These are phyloP conservation scores for Chaenocephalus aceratus DNA, from an alignment of 2,113 vertebrate species.

Conservation along the genomic window DNA sequence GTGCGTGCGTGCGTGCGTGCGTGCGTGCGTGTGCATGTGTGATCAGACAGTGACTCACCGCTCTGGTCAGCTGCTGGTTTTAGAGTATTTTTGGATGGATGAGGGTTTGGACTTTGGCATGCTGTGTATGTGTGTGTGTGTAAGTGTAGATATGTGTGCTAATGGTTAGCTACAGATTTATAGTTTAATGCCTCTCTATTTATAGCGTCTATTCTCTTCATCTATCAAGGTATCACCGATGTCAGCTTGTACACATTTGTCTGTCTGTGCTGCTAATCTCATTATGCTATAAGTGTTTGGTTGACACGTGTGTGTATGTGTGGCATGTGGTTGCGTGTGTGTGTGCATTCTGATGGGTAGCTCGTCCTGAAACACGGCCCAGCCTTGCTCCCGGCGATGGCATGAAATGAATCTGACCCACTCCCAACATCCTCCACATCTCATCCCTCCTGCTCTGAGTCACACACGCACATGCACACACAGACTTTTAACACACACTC, in stretches of 20 bases:
- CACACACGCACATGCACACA: constrained; percentile 41
- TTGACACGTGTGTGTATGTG: constrained; percentile 22
- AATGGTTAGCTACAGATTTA: not conserved
- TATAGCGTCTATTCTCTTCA: constrained; percentile 9
- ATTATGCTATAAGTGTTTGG: constrained; percentile 34
- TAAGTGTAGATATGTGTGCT: not conserved
- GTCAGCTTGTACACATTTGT: constrained; percentile 26
- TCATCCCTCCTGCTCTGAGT: constrained; percentile 54
- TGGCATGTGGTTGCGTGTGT: constrained; percentile 3
- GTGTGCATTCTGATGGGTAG: constrained; percentile 31
- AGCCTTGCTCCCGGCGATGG: constrained; percentile 40
- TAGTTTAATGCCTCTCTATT: constrained; percentile 6
- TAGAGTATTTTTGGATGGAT: constrained; percentile 67
- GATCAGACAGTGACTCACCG: constrained; percentile 66
- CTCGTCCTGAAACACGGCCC: constrained; percentile 58
- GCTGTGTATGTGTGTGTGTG: not conserved
- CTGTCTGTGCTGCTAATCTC: constrained; percentile 39
- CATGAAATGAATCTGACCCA: constrained; percentile 73
- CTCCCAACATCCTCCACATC: constrained; percentile 73
- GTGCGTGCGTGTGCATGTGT: constrained; percentile 6
- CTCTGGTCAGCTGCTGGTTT: constrained; percentile 68
- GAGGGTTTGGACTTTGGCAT: constrained; percentile 60
- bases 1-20: constrained; percentile 13
- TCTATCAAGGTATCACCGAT: not conserved
- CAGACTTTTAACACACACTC: constrained; percentile 13